Percentiles rank a stretch among this genome's conserved stretches.
Evolutionary conservation across 2,113 vertebrate species (phyloP).

Genomic region (Melanocharis versteri): DNA sequence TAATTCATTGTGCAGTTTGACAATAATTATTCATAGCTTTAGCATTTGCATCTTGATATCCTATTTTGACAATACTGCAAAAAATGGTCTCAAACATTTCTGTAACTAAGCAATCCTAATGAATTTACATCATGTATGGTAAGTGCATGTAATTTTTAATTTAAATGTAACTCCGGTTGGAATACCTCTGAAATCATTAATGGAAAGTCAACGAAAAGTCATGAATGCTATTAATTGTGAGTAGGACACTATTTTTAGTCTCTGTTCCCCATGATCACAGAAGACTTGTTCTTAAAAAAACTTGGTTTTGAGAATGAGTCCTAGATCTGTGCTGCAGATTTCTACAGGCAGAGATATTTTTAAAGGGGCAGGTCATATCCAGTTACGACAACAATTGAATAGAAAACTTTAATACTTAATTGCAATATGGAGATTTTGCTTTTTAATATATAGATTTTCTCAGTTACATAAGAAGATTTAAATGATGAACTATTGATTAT

Average conservation of each 20-base stretch:
- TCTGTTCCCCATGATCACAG: background rate
- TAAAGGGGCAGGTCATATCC: background rate
- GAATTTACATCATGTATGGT: background rate
- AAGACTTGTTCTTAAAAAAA: background rate
- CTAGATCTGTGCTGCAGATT: background rate
- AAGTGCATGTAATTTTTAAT: constrained; percentile 27
- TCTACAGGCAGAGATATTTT: background rate
- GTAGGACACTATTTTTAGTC: background rate
- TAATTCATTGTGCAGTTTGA: background rate
- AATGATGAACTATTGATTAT: background rate
- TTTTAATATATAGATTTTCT: background rate
- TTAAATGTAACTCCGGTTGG: background rate
- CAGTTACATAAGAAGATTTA: background rate
- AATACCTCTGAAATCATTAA: constrained; percentile 23
- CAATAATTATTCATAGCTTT: constrained; percentile 5
- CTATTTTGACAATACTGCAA: background rate
- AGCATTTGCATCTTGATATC: background rate
- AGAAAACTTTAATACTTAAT: background rate
- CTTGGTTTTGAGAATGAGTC: background rate
- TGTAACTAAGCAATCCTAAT: background rate
- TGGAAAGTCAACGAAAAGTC: background rate
- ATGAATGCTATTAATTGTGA: constrained; percentile 21
- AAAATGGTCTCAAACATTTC: constrained; percentile 7
- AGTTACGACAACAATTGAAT: background rate
- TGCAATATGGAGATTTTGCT: background rate